Evolutionary conservation across 1,140 invertebrate species (phyloP).

Genomic region (Pseudomyrmex flavicornis): DNA sequence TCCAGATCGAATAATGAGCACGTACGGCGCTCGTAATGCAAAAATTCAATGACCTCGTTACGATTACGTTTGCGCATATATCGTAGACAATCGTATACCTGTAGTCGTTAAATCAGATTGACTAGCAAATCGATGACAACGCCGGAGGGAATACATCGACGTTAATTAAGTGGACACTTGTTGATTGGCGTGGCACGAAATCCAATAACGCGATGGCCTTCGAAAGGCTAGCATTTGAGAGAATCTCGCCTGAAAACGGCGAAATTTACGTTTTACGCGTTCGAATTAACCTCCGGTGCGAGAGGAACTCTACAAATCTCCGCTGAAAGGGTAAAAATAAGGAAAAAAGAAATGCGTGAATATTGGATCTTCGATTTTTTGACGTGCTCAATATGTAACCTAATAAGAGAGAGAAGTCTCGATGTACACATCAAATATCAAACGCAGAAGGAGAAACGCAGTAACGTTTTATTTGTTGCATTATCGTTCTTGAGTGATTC

Average conservation of each 20-base stretch:
- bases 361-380: background rate
- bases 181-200: conserved; percentile 66
- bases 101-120: conserved; percentile 54
- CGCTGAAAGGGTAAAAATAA: background rate
- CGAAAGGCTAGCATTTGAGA: conserved; percentile 22
- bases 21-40: conserved; percentile 32
- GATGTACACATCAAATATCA: background rate
- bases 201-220: conserved; percentile 28
- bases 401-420: background rate
- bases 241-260: conserved; percentile 45
- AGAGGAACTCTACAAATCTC: background rate
- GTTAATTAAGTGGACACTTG: conserved; percentile 72
- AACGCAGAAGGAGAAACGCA: background rate
- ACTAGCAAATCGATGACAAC: conserved; percentile 62
- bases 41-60: conserved; percentile 42
- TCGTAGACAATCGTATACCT: background rate
- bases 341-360: background rate
- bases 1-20: conserved; percentile 43
- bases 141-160: conserved; percentile 51
- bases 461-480: background rate
- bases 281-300: conserved; percentile 11
- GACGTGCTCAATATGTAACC: background rate
- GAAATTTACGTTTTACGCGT: conserved; percentile 44
- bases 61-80: conserved; percentile 6
- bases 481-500: conserved; percentile 10